A percentile compares a stretch with the other conserved stretches of the same genome.
phyloP scores from a whole-genome alignment of 2,888 invertebrate genomes.

The Mechanitis mazaeus region DNA sequence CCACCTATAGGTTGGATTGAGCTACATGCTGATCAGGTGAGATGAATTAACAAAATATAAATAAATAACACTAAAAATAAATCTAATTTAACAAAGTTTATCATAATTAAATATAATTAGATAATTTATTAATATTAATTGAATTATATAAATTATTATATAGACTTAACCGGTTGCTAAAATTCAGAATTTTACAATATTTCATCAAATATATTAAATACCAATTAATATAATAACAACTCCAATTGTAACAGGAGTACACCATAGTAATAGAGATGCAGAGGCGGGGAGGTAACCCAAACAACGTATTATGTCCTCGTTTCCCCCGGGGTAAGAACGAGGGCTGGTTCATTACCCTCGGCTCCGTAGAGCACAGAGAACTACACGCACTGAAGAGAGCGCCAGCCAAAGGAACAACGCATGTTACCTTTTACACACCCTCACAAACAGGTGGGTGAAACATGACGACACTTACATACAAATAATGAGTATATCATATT shows the following conservation, averaged over 20 bases:
- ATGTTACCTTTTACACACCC: conserved; percentile 58
- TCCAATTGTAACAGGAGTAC: conserved; percentile 75
- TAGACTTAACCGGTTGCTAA: no score
- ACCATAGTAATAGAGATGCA: conserved; percentile 77
- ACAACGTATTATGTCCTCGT: conserved; percentile 85
- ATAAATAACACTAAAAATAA: neutral
- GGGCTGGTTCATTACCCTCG: conserved; percentile 95
- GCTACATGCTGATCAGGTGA: conserved; percentile 80
- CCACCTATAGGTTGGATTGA: conserved; percentile 74
- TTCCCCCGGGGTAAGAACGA: conserved; percentile 97
- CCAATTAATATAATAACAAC: neutral
- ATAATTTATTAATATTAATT: no score
- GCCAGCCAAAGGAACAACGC: conserved; percentile 64
- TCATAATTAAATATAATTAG: no score
- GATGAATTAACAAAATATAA: neutral
- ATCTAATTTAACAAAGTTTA: neutral
- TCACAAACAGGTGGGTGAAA: conserved; percentile 41
- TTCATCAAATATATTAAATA: neutral
- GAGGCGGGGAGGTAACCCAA: conserved; percentile 72
- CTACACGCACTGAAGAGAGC: conserved; percentile 89
- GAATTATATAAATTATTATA: no score
- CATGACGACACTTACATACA: no score
- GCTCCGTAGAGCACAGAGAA: conserved; percentile 82
- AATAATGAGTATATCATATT: no score
- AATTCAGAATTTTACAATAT: no score